Percentiles rank a stretch among this genome's conserved stretches.
These are phyloP conservation scores for Pristionchus fissidentatus DNA, from an alignment of 2,888 invertebrate genomes.

Conservation along the genomic window DNA sequence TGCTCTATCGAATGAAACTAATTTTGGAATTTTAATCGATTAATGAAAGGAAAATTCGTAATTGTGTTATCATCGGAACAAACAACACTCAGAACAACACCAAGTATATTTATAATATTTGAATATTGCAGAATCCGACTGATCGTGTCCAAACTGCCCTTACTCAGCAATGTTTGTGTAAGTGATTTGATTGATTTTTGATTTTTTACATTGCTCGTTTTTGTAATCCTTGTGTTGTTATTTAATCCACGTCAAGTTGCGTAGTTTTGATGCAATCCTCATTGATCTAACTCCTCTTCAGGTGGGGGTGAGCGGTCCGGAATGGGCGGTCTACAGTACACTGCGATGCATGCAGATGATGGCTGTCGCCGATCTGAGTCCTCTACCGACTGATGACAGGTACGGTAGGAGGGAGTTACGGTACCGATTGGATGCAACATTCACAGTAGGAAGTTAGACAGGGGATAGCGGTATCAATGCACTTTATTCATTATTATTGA, in stretches of 20 bases:
- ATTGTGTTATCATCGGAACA: too few relatives aligned
- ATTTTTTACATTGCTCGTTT: neutral
- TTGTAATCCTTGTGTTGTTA: neutral
- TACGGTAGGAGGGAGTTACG: neutral
- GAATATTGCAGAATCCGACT: neutral
- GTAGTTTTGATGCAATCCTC: neutral
- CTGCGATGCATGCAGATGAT: neutral
- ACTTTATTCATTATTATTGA: neutral
- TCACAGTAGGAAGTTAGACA: neutral
- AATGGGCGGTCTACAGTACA: neutral
- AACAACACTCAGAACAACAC: too few relatives aligned
- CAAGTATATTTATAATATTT: too few relatives aligned
- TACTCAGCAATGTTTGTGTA: neutral
- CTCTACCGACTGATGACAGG: slow-evolving; percentile 1
- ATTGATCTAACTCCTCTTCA: neutral
- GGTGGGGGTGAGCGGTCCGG: neutral
- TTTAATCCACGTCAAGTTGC: neutral
- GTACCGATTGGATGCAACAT: neutral
- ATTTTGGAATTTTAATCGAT: too few relatives aligned
- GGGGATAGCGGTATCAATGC: neutral
- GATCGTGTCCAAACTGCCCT: neutral
- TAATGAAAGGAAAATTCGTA: too few relatives aligned
- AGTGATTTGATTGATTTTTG: neutral
- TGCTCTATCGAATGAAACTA: too few relatives aligned
- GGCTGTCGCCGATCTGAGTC: neutral